Evolutionary conservation across 64 coral and sea anemone genomes (phyloP).

Genomic region (Stylophora pistillata): DNA sequence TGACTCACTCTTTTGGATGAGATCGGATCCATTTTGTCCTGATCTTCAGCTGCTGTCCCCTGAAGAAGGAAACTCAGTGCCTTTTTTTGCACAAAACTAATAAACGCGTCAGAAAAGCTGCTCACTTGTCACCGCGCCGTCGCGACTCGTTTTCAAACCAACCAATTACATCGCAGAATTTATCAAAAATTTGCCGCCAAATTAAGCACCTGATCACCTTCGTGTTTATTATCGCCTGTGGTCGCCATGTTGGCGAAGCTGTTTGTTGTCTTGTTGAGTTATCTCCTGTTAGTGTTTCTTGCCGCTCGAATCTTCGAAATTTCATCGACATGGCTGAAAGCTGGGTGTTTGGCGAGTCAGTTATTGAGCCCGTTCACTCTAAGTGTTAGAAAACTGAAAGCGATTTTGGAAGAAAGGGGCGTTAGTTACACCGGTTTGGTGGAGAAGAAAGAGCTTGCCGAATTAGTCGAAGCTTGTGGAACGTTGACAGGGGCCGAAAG

Average conservation of each 20-base stretch:
- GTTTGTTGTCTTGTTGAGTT: slow-evolving; percentile 68
- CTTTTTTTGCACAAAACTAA: neutral
- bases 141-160: slow-evolving; percentile 53
- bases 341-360: slow-evolving; percentile 82
- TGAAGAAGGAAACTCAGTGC: neutral
- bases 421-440: slow-evolving; percentile 92
- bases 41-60: neutral
- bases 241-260: slow-evolving; percentile 89
- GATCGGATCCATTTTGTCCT: neutral
- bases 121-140: neutral
- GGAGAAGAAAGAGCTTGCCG: slow-evolving; percentile 91
- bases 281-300: slow-evolving; percentile 90
- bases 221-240: slow-evolving; percentile 48
- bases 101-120: neutral
- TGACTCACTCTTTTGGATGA: neutral
- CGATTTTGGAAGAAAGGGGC: slow-evolving; percentile 91
- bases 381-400: slow-evolving; percentile 92
- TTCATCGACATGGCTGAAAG: slow-evolving; percentile 91
- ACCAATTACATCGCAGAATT: slow-evolving; percentile 47
- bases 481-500: slow-evolving; percentile 72
- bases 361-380: slow-evolving; percentile 88
- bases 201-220: slow-evolving; percentile 43
- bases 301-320: slow-evolving; percentile 82
- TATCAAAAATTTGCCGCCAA: slow-evolving; percentile 47
- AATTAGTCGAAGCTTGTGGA: slow-evolving; percentile 90